Conservation (phyloP, 2,888 invertebrate species). For the Ethmia dodecea region DNA sequence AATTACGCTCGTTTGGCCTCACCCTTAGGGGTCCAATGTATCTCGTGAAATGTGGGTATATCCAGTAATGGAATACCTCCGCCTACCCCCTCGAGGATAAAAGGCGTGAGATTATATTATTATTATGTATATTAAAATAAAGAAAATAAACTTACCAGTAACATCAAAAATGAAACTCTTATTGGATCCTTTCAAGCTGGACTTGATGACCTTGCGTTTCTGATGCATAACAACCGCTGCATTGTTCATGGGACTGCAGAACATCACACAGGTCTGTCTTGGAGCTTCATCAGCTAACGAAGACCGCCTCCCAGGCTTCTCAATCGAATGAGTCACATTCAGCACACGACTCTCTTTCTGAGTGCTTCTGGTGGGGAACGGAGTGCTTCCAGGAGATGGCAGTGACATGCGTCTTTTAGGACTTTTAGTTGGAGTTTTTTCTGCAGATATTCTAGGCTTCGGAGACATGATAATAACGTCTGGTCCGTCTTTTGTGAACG, state of each 20-base stretch:
- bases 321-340: constrained; percentile 58
- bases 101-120: no score
- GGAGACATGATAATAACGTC: constrained; percentile 19
- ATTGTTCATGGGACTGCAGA: constrained; percentile 60
- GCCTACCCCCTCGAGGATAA: no score
- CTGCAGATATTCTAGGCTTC: constrained; percentile 15
- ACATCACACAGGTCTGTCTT: constrained; percentile 55
- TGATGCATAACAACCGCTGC: constrained; percentile 35
- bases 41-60: no score
- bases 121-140: constrained; percentile 8
- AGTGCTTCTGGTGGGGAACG: constrained; percentile 40
- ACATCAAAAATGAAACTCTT: constrained; percentile 67
- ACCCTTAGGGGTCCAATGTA: no score
- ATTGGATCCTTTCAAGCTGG: constrained; percentile 66
- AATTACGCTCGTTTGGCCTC: no score
- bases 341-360: constrained; percentile 28
- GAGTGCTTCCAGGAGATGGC: constrained; percentile 56
- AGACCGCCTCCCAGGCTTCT: constrained; percentile 37
- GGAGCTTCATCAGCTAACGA: constrained; percentile 29
- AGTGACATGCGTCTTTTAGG: constrained; percentile 39
- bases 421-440: constrained; percentile 37
- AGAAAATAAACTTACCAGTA: constrained; percentile 37
- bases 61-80: no score
- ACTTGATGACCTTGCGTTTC: constrained; percentile 60
- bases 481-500: constrained; percentile 56